Base-by-base conservation (phyloP, 2,113 vertebrate species). In the Laticauda colubrina region DNA sequence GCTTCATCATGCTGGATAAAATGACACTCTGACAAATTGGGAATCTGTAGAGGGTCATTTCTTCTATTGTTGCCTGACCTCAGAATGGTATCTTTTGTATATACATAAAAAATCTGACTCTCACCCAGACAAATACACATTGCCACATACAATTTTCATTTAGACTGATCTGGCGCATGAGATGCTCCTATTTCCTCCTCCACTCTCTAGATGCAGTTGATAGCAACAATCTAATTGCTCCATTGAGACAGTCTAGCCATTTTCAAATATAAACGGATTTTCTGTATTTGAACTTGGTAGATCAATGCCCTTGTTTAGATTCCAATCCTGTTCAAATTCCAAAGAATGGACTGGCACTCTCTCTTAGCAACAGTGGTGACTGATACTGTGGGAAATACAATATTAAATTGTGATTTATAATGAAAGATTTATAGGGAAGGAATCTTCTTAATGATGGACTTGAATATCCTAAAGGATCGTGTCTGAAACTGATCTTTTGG, bases 391-490 rank as follows among this genome's bases (percentile, higher is more conserved):
- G 21, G 81, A 69, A 90, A 93, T 1, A 0, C 0, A 94, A 87
- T 56, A 21, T 51, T 91, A 56, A 34, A 95, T 64, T 86, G 48
- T 51, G 59, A 90, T 90, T 56, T 91, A 3, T 54, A 93, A 18
- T 61, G 29, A 86, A 91, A 91, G 45, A 29, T 43, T n/a, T 94
- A 90, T 89, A 34, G 2, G n/a, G 92, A 87, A 93, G 69, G 90
- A 45, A 91, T 39, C 87, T 91, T 91, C 45, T 89, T 89, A 94
- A 90, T 88, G 43, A 87, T 92, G 54, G 18, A 59, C 57, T 69
- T 85, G 45, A 95, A 48, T 59, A 91, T 85, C 92, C 18, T 59
- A 92, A 92, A 61, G 5, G 86, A 92, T 93, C 91, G 93, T 87
- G 26, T 29, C 87, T 11, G 53, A 57, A 89, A 95, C 53, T 94